Percentiles rank a stretch among this genome's conserved stretches.
Evolutionary conservation across 2,797 vertebrate genomes (phyloP).

Genomic region (Spatula clypeata): DNA sequence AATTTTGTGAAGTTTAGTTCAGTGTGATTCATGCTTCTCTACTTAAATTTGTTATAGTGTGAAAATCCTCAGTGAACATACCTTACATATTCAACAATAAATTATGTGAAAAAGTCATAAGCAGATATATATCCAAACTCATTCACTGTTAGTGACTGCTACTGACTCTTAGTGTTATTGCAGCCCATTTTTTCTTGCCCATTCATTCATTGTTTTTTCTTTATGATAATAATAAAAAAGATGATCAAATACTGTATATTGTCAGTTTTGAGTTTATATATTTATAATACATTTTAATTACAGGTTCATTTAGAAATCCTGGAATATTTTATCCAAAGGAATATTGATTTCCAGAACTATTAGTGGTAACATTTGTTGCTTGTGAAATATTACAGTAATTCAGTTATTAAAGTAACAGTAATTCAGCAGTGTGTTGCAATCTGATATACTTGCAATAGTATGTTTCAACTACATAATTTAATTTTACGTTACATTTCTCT

Average conservation of each 20-base stretch:
- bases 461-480: neutral
- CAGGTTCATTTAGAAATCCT: neutral
- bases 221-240: neutral
- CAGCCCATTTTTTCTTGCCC: neutral
- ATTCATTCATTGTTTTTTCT: neutral
- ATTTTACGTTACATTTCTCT: neutral
- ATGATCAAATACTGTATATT: neutral
- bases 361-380: neutral
- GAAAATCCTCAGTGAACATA: neutral
- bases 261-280: neutral
- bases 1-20: neutral
- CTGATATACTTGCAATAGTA: neutral
- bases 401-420: neutral
- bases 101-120: neutral
- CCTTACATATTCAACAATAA: neutral
- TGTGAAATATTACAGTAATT: neutral
- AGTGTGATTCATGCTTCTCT: neutral
- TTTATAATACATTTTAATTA: neutral
- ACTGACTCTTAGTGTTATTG: neutral
- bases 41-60: neutral
- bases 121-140: neutral
- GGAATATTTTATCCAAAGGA: neutral
- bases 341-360: neutral
- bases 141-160: neutral
- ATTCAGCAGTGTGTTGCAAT: neutral